Percentiles rank a stretch among this genome's conserved stretches.
These are phyloP conservation scores for Seriola aureovittata DNA, from an alignment of 2,113 vertebrate genomes.

Conservation along the genomic window DNA sequence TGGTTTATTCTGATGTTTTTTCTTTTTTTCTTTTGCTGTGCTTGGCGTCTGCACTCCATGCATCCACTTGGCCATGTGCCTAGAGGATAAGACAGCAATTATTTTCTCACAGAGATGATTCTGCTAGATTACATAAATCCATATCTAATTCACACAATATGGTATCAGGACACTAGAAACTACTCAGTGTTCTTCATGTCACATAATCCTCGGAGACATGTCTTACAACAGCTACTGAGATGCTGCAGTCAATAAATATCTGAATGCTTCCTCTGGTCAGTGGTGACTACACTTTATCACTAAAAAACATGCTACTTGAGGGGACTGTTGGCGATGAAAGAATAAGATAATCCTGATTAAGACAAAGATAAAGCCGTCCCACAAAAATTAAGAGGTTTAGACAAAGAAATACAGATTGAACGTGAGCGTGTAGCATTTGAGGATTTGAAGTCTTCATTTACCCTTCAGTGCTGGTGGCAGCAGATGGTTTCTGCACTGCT, in stretches of 20 bases:
- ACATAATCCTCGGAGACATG: slow-evolving; percentile 7
- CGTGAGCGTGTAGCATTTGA: slow-evolving; percentile 25
- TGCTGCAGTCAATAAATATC: slow-evolving; percentile 2
- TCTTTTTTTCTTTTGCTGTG: slow-evolving; percentile 45
- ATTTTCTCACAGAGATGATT: slow-evolving; percentile 73
- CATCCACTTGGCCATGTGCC: slow-evolving; percentile 69
- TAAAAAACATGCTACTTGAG: neutral
- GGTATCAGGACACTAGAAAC: slow-evolving; percentile 20
- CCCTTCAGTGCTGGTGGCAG: slow-evolving; percentile 52
- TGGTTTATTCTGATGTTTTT: slow-evolving; percentile 12
- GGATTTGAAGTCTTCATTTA: slow-evolving; percentile 71
- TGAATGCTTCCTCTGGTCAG: slow-evolving; percentile 10
- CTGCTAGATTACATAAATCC: slow-evolving; percentile 70
- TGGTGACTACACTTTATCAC: neutral
- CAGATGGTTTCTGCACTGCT: slow-evolving; percentile 69
- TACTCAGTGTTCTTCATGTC: slow-evolving; percentile 18
- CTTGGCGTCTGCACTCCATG: slow-evolving; percentile 64
- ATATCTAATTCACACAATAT: slow-evolving; percentile 63
- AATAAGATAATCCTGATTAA: slow-evolving; percentile 34
- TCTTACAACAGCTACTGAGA: slow-evolving; percentile 4
- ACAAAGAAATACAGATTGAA: slow-evolving; percentile 21
- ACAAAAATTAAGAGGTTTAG: slow-evolving; percentile 41
- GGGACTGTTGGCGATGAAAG: slow-evolving; percentile 7
- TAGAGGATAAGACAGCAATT: slow-evolving; percentile 68
- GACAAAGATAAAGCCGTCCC: slow-evolving; percentile 20